phyloP scores from a whole-genome alignment of 2,888 invertebrate genomes.

The Chymomyza fuscimana region DNA sequence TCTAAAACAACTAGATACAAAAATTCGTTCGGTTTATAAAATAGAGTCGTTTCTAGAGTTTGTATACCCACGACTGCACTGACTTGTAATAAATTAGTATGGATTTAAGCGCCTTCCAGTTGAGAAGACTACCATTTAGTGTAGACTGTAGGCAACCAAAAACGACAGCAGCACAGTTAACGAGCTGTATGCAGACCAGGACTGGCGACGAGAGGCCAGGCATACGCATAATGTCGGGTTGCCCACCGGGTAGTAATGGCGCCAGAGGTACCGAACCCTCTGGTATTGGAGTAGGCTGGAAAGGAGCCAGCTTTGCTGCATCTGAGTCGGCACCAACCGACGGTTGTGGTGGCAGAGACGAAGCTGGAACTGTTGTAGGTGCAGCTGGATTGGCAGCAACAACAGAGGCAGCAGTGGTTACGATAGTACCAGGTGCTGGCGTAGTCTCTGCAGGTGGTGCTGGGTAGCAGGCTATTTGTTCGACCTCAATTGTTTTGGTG shows the following conservation, averaged over 20 bases:
- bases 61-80: background rate
- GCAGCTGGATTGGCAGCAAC: background rate
- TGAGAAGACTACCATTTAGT: constrained; percentile 25
- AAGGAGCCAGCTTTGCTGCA: constrained; percentile 43
- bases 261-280: constrained; percentile 67
- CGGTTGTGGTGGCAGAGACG: background rate
- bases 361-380: background rate
- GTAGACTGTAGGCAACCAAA: constrained; percentile 62
- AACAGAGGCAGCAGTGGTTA: constrained; percentile 7
- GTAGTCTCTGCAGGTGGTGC: constrained; percentile 68
- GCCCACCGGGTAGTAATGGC: constrained; percentile 49
- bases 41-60: constrained; percentile 14
- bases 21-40: constrained; percentile 58
- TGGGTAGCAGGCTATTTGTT: constrained; percentile 77
- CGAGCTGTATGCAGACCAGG: constrained; percentile 39
- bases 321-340: constrained; percentile 16
- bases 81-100: constrained; percentile 30
- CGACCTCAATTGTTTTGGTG: constrained; percentile 75
- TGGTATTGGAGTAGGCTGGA: constrained; percentile 60
- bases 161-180: constrained; percentile 54
- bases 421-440: constrained; percentile 4
- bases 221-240: constrained; percentile 70
- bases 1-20: constrained; percentile 44
- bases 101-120: background rate
- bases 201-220: constrained; percentile 63